Conservation (phyloP, 2,888 invertebrate genomes). For the Carpatolechia fugitivella region DNA sequence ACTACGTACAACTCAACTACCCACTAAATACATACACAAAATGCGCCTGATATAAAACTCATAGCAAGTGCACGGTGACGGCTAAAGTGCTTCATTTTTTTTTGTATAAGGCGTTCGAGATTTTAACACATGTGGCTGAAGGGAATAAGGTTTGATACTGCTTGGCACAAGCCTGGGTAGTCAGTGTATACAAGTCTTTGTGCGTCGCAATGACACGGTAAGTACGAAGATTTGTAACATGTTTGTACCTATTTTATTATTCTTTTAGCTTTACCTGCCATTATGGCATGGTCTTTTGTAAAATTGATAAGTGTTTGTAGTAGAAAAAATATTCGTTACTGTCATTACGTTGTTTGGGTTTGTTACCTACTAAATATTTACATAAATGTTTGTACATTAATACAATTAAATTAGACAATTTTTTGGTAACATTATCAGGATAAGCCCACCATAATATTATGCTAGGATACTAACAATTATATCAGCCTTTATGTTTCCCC, state of each 20-base stretch:
- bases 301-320: too few relatives aligned
- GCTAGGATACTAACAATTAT: too few relatives aligned
- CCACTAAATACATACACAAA: slow-evolving; percentile 12
- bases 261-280: background rate
- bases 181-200: slow-evolving; percentile 50
- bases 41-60: slow-evolving; percentile 20
- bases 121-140: slow-evolving; percentile 73
- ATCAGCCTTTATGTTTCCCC: too few relatives aligned
- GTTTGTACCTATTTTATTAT: background rate
- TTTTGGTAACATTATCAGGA: too few relatives aligned
- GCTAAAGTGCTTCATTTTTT: slow-evolving; percentile 29
- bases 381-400: too few relatives aligned
- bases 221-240: slow-evolving; percentile 35
- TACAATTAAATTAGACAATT: too few relatives aligned
- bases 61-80: slow-evolving; percentile 21
- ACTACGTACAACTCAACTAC: slow-evolving; percentile 20
- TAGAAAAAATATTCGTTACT: too few relatives aligned
- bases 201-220: slow-evolving; percentile 70
- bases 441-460: too few relatives aligned
- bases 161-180: slow-evolving; percentile 76
- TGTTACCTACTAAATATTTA: too few relatives aligned
- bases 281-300: too few relatives aligned
- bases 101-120: slow-evolving; percentile 40
- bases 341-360: too few relatives aligned
- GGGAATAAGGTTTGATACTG: slow-evolving; percentile 68